Conservation (phyloP, 2,113 vertebrate genomes). For the Amazona guildingii region DNA sequence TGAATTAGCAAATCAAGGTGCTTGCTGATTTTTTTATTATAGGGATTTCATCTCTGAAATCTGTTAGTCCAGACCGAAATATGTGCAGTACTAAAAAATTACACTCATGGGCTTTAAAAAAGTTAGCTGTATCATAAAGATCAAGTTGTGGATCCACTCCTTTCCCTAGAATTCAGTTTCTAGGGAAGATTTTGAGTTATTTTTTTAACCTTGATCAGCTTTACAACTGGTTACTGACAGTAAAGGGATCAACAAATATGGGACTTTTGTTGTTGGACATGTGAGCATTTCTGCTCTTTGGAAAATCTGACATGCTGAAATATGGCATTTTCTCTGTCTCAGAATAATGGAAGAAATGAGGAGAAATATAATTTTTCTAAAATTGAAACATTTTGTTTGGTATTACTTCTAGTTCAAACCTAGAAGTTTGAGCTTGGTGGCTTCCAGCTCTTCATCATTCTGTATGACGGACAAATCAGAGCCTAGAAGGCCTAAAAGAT, state of each 20-base stretch:
- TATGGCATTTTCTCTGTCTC: not conserved
- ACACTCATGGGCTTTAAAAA: not conserved
- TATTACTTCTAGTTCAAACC: not conserved
- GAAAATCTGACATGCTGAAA: not conserved
- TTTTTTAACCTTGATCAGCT: not conserved
- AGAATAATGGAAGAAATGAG: not conserved
- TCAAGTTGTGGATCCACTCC: not conserved
- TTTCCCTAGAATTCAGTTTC: not conserved
- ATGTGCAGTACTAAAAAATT: not conserved
- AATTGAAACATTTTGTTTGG: not conserved
- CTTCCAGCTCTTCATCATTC: not conserved
- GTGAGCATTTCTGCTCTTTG: not conserved
- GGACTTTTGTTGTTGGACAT: not conserved
- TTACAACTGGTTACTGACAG: not conserved
- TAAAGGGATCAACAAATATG: not conserved
- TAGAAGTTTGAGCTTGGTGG: not conserved
- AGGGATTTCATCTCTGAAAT: not conserved
- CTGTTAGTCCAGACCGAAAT: not conserved
- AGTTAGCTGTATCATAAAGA: not conserved
- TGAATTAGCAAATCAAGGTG: not conserved
- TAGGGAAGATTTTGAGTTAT: not conserved
- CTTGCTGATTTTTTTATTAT: not conserved
- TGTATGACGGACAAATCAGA: not conserved
- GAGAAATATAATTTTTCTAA: not conserved
- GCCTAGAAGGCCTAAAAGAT: not conserved